Conservation (phyloP, 2,113 vertebrate species). For the Sinocyclocheilus anshuiensis region DNA sequence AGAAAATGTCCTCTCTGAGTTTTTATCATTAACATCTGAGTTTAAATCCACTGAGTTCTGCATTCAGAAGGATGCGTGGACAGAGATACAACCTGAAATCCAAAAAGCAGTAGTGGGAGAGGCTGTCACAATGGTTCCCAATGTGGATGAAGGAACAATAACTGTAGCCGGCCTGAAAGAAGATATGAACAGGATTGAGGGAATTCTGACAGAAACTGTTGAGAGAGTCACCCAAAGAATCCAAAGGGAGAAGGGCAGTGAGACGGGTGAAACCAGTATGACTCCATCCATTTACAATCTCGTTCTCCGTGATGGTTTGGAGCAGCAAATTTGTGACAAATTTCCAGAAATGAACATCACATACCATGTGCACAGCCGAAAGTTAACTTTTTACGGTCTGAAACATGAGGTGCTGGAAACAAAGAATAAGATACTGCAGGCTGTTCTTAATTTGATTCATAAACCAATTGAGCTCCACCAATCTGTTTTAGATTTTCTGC, state of each 20-base stretch:
- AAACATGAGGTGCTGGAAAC: constrained; percentile 72
- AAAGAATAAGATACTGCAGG: constrained; percentile 72
- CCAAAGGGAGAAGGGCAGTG: constrained; percentile 69
- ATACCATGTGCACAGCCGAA: constrained; percentile 57
- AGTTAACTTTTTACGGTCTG: constrained; percentile 75
- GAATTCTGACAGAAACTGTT: constrained; percentile 60
- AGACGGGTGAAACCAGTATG: constrained; percentile 57
- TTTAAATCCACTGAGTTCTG: constrained; percentile 68
- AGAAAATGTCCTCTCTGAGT: constrained; percentile 62
- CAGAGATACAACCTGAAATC: constrained; percentile 65
- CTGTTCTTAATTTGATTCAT: constrained; percentile 60
- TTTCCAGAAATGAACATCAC: constrained; percentile 72
- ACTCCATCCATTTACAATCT: constrained; percentile 67
- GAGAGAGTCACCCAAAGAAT: constrained; percentile 62
- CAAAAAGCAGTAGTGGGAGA: constrained; percentile 46
- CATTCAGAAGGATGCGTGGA: constrained; percentile 72
- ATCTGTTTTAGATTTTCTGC: constrained; percentile 74
- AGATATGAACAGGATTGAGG: constrained; percentile 65
- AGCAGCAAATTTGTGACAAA: constrained; percentile 55
- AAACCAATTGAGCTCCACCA: constrained; percentile 62
- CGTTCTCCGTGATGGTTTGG: constrained; percentile 65
- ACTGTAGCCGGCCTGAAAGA: constrained; percentile 75
- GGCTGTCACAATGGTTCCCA: constrained; percentile 68
- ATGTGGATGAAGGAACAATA: constrained; percentile 54
- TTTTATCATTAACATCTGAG: constrained; percentile 68